Conservation (phyloP, 2,797 vertebrate genomes). For the Pangasius krempfi region DNA sequence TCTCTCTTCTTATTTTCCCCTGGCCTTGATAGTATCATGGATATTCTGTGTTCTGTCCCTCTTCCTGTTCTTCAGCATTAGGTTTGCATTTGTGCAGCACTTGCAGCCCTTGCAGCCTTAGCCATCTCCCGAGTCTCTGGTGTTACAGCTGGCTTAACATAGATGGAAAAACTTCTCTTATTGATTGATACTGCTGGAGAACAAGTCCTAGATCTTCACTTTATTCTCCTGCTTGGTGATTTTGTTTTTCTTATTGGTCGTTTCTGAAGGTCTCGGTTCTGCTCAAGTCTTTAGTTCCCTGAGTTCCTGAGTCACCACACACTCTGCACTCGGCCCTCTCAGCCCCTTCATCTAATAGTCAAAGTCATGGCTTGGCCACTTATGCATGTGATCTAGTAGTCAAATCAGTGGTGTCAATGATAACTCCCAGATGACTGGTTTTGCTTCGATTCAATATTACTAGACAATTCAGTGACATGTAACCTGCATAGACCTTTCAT, state of each 20-base stretch:
- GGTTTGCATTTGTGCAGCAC: not conserved
- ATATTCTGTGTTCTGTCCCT: not conserved
- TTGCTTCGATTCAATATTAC: too few species aligned
- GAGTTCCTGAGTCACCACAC: not conserved
- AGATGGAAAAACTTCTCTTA: not conserved
- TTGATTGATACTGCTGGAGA: not conserved
- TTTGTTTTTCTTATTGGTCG: not conserved
- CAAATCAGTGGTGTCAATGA: not conserved
- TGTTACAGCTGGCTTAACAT: not conserved
- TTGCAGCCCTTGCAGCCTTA: not conserved
- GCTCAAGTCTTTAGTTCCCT: not conserved
- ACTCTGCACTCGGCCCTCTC: not conserved
- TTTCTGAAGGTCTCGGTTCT: not conserved
- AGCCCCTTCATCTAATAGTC: not conserved
- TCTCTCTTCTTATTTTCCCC: not conserved
- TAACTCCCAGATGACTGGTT: not conserved
- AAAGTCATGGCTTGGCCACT: constrained; percentile 6
- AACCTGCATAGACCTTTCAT: not conserved
- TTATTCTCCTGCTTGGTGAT: not conserved
- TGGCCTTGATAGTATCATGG: not conserved
- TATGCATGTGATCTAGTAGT: not conserved
- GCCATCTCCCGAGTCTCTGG: not conserved
- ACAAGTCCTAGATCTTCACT: not conserved
- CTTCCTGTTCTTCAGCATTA: not conserved
- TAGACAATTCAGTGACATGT: not conserved